Evolutionary conservation across 2,113 vertebrate species (phyloP).

Genomic region (Calonectris borealis): DNA sequence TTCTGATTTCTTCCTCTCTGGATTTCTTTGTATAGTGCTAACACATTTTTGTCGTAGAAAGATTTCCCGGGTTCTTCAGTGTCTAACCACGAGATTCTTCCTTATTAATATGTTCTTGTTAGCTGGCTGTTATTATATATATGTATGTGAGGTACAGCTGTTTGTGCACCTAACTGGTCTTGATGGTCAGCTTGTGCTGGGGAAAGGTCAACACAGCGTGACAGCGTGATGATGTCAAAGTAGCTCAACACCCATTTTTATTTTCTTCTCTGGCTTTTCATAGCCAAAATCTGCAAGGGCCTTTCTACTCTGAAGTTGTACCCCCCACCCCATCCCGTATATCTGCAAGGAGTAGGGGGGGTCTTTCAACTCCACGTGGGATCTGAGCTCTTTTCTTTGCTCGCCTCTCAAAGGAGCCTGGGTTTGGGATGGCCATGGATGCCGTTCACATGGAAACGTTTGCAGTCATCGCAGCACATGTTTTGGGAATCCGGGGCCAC

Average conservation of each 20-base stretch:
- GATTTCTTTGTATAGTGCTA: background rate
- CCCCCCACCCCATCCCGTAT: background rate
- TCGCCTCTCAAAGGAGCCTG: background rate
- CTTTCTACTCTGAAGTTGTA: background rate
- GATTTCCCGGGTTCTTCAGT: background rate
- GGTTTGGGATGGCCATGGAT: background rate
- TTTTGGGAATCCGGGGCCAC: background rate
- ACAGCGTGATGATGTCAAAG: background rate
- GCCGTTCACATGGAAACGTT: background rate
- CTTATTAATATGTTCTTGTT: background rate
- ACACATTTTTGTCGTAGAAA: background rate
- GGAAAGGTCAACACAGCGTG: rapidly evolving
- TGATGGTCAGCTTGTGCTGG: background rate
- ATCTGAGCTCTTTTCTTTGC: background rate
- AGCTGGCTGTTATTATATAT: background rate
- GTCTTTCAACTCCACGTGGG: background rate
- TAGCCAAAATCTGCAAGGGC: background rate
- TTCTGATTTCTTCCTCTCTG: background rate
- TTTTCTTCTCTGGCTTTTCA: background rate
- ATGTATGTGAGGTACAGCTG: background rate
- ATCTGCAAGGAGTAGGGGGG: rapidly evolving
- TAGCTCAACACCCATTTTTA: background rate
- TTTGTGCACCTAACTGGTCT: background rate
- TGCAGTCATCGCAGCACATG: background rate
- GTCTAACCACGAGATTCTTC: background rate